These are phyloP conservation scores for Eriosoma lanigerum DNA, from an alignment of 1,140 invertebrate species.

Conservation along the genomic window DNA sequence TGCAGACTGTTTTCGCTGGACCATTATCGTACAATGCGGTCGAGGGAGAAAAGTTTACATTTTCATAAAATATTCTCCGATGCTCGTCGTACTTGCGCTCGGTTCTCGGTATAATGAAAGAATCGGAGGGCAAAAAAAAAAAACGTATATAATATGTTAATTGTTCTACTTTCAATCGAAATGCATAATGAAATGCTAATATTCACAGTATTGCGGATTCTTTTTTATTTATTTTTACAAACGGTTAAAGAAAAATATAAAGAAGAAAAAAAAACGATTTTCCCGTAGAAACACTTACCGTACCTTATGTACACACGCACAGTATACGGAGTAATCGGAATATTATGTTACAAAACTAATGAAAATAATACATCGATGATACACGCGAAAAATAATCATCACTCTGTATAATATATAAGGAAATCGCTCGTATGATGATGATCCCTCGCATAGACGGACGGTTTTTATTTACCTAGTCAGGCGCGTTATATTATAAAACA, in stretches of 20 bases:
- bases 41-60: slow-evolving; percentile 30
- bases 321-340: background rate
- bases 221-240: background rate
- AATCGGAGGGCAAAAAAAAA: background rate
- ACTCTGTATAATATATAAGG: too few relatives aligned
- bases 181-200: slow-evolving; percentile 49
- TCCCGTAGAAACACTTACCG: background rate
- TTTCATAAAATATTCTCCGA: slow-evolving; percentile 42
- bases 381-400: too few relatives aligned
- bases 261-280: slow-evolving; percentile 30
- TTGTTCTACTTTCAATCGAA: slow-evolving; percentile 47
- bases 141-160: slow-evolving; percentile 35
- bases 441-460: background rate
- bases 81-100: background rate
- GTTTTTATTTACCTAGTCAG: background rate
- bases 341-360: too few relatives aligned
- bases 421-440: too few relatives aligned
- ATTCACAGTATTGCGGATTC: slow-evolving; percentile 23
- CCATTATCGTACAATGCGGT: slow-evolving; percentile 35
- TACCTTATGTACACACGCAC: background rate
- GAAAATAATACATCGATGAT: too few relatives aligned
- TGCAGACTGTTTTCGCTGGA: slow-evolving; percentile 22
- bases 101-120: slow-evolving; percentile 23
- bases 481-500: too few relatives aligned
- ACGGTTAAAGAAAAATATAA: slow-evolving; percentile 21